A percentile compares a stretch with the other conserved stretches of the same genome.
These are phyloP conservation scores for Rhea pennata DNA, from an alignment of 2,113 vertebrate species.

Conservation along the genomic window DNA sequence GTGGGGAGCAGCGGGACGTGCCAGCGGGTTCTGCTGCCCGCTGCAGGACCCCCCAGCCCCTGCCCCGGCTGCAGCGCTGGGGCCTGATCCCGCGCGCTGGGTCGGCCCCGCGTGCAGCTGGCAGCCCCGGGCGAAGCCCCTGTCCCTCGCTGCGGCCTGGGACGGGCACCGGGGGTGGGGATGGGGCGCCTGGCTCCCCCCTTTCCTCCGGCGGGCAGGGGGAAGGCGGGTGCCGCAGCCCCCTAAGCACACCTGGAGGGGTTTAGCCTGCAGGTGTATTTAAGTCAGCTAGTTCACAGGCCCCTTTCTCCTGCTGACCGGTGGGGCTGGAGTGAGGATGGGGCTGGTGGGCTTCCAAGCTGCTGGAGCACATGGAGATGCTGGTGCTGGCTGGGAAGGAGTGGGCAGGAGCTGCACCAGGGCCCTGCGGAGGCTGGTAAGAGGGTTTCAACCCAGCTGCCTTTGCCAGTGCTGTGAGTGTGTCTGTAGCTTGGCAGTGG, in stretches of 20 bases:
- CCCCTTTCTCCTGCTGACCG: no score
- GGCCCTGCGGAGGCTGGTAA: fast-evolving
- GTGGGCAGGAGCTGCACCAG: not conserved
- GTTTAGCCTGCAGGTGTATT: not conserved
- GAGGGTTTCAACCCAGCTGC: not conserved
- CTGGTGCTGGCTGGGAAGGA: not conserved
- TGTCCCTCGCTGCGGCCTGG: not conserved
- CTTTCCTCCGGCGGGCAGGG: fast-evolving
- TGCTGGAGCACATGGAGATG: not conserved
- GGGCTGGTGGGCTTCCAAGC: fast-evolving
- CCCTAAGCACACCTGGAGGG: not conserved
- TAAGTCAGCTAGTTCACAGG: not conserved
- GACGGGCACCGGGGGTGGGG: no score
- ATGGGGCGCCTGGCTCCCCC: not conserved
- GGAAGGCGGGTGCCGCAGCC: not conserved
- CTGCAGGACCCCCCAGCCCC: not conserved
- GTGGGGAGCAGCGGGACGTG: no score
- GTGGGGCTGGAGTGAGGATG: fast-evolving
- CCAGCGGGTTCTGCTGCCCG: no score
- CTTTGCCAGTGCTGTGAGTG: not conserved
- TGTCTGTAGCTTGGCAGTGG: not conserved
- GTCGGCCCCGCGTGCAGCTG: no score
- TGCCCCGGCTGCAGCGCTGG: not conserved
- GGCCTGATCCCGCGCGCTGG: not conserved
- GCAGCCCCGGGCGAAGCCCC: not conserved